Percentiles rank a stretch among this genome's conserved stretches.
Evolutionary conservation across 2,888 invertebrate genomes (phyloP).

Genomic region (Dolichopus griseipennis): DNA sequence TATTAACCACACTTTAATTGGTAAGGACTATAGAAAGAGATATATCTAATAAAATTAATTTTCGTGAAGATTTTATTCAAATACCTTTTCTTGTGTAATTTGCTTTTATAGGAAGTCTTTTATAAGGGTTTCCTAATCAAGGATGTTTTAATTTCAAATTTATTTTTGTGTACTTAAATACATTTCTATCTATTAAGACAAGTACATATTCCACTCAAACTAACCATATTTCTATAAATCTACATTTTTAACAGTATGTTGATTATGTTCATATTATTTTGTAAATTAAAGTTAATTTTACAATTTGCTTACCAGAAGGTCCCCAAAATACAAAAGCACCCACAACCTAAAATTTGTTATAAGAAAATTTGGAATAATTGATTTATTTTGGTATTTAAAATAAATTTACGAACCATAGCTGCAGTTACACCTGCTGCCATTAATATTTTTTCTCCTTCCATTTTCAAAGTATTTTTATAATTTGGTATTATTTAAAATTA

Average conservation of each 20-base stretch:
- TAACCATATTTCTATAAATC: not conserved
- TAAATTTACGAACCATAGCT: slow-evolving; percentile 48
- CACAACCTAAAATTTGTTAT: slow-evolving; percentile 42
- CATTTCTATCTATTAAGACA: too few relatives aligned
- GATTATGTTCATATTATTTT: not conserved
- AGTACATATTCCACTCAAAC: not conserved
- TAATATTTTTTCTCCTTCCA: slow-evolving; percentile 61
- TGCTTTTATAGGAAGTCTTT: too few relatives aligned
- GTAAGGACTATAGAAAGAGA: too few relatives aligned
- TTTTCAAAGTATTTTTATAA: slow-evolving; percentile 20
- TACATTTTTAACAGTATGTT: not conserved
- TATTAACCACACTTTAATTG: too few relatives aligned
- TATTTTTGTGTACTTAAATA: too few relatives aligned
- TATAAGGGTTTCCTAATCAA: too few relatives aligned
- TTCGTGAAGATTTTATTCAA: too few relatives aligned
- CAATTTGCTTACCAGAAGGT: slow-evolving; percentile 42
- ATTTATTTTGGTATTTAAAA: not conserved
- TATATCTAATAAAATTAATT: too few relatives aligned
- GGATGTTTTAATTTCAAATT: too few relatives aligned
- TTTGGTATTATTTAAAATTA: slow-evolving; percentile 14
- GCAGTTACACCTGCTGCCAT: slow-evolving; percentile 70
- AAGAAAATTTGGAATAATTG: not conserved
- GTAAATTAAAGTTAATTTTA: not conserved
- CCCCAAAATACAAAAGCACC: slow-evolving; percentile 77
- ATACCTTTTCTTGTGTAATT: too few relatives aligned